phyloP scores from a whole-genome alignment of 2,113 vertebrate species.

The Hyperoodon ampullatus region DNA sequence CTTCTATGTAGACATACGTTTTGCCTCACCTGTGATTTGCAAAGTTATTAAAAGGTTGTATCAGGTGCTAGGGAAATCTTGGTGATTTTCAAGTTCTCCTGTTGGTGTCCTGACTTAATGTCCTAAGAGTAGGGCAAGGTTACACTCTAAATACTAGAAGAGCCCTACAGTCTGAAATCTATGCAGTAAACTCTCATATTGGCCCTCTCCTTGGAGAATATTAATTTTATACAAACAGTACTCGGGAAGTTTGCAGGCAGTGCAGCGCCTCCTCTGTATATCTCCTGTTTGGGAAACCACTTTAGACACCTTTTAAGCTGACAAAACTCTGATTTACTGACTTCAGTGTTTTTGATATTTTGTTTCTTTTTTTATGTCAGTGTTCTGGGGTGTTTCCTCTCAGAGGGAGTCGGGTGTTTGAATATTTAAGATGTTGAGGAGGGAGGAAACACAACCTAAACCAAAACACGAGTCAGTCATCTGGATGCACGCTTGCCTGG shows the following conservation, averaged over 20 bases:
- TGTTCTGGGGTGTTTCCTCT: neutral
- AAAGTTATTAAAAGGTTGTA: neutral
- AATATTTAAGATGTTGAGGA: neutral
- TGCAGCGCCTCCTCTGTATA: neutral
- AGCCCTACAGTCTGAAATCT: neutral
- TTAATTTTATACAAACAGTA: neutral
- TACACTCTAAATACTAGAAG: neutral
- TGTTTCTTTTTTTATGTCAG: neutral
- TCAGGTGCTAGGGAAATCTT: neutral
- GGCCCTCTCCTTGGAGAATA: neutral
- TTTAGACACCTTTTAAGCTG: neutral
- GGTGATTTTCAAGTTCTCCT: neutral
- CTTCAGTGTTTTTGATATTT: neutral
- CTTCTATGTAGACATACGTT: neutral
- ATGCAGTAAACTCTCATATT: neutral
- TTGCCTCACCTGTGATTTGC: neutral
- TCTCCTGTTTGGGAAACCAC: neutral
- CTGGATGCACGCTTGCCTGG: neutral
- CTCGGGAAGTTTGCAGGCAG: neutral
- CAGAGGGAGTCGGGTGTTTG: neutral
- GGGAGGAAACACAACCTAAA: neutral
- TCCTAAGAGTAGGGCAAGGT: neutral
- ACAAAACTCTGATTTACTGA: neutral
- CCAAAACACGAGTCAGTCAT: too few relatives aligned
- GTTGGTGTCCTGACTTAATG: neutral